These are phyloP conservation scores for Ancistrus triradiatus DNA, from an alignment of 2,113 vertebrate species.

Conservation along the genomic window DNA sequence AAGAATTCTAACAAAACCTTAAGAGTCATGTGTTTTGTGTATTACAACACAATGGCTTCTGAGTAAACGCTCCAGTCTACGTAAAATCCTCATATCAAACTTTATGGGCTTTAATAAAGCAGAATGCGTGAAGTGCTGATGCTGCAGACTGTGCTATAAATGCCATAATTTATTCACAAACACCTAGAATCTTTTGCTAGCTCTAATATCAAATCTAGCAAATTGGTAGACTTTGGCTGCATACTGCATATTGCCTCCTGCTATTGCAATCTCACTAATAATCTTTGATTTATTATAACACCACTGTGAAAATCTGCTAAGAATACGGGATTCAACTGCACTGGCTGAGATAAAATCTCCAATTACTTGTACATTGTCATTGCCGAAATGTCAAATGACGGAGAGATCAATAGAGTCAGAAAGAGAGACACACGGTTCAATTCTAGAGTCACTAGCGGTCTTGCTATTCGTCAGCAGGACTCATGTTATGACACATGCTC, in stretches of 20 bases:
- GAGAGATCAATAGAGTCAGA: conserved; percentile 32
- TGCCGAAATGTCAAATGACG: conserved; percentile 26
- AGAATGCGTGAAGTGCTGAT: conserved; percentile 3
- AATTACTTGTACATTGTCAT: conserved; percentile 11
- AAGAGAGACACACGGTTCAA: too few relatives aligned
- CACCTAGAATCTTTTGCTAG: not conserved
- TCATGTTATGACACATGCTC: not conserved
- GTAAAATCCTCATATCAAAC: conserved; percentile 1
- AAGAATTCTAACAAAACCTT: too few relatives aligned
- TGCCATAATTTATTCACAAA: not conserved
- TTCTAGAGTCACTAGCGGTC: not conserved
- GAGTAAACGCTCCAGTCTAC: not conserved
- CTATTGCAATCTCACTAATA: not conserved
- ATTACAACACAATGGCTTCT: conserved; percentile 15
- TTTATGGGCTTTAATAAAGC: conserved; percentile 14
- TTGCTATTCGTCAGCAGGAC: conserved; percentile 5
- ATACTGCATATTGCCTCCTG: not conserved
- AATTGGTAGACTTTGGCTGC: not conserved
- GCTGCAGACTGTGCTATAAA: not conserved
- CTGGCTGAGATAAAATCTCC: conserved; percentile 8
- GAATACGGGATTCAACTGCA: not conserved
- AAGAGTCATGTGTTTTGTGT: too few relatives aligned
- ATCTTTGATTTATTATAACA: conserved; percentile 6
- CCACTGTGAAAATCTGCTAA: not conserved
- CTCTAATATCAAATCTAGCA: not conserved